A percentile compares a stretch with the other conserved stretches of the same genome.
Conservation (phyloP, 2,113 vertebrate genomes). For the Probosciger aterrimus region DNA sequence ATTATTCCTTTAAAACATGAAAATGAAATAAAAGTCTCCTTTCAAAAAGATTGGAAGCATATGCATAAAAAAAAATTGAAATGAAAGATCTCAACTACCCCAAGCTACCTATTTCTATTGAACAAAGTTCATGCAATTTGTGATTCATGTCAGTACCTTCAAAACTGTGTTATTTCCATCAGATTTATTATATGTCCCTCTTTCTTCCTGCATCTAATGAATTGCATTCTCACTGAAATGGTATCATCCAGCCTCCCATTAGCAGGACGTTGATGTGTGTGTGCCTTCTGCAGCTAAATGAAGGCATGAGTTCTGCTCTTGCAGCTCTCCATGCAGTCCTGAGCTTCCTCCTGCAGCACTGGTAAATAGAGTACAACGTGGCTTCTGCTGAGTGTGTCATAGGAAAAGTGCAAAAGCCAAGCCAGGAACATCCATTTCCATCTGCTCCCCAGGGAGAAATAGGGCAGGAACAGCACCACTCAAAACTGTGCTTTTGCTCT, state of each 20-base stretch:
- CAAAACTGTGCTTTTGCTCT: background rate
- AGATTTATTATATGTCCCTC: background rate
- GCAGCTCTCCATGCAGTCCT: background rate
- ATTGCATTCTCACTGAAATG: background rate
- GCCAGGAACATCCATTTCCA: background rate
- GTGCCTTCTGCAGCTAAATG: background rate
- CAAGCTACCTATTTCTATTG: background rate
- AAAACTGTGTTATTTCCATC: background rate
- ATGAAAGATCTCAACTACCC: background rate
- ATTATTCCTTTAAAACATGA: background rate
- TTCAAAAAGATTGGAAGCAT: background rate
- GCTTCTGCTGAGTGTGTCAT: background rate
- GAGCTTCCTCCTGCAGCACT: background rate
- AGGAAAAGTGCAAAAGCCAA: background rate
- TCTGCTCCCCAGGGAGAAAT: background rate
- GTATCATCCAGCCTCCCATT: background rate
- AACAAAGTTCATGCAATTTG: background rate
- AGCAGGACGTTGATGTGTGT: background rate
- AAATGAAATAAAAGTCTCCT: background rate
- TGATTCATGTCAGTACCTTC: background rate
- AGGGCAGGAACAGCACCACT: background rate
- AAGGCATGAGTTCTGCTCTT: background rate
- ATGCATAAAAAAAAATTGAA: background rate
- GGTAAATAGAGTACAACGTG: fast-evolving
- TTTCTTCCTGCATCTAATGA: background rate